Base-by-base conservation (phyloP, 2,888 invertebrate species). In the Clanis bilineata region DNA sequence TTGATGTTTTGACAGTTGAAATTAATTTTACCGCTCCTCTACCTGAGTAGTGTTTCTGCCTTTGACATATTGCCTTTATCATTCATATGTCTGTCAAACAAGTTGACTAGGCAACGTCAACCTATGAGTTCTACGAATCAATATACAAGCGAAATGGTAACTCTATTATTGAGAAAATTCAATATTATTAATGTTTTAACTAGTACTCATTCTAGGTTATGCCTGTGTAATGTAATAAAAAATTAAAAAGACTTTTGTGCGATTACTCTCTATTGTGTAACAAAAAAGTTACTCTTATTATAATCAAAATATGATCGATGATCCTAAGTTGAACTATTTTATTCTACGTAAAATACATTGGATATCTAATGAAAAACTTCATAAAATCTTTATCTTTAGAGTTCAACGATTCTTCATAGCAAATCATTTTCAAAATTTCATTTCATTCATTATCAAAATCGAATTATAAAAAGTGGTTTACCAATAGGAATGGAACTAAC, bases 1-100 rank as follows among this genome's bases (percentile, higher is more conserved):
- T 68, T 69, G 69, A 72, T 69, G 69, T 72, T 73, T 68, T 72
- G 69, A 74, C 74, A 65, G 71, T 63, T 64, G 57, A 68, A 70
- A 77, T 77, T 73, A 74, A 72, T 72, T 73, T 70, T 65, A 69
- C 64, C 65, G 58, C 58, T 60, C 57, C 25, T 56, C 62, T 59
- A 45, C 57, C 56, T 58, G 51, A 38, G 23, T 51, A 47, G 39
- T 39, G 58, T 39, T 32, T 39, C 45, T 56, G 22, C 47, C 47
- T 47, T 60, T 45, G 56, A 60, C 47, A 60, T 47, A 56, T 60
- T 60, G 38, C 41, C 47, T 56, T 51, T 51, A 58, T 51, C 58
- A 51, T 58, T 58, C 47, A 47, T 38, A 58, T 39, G 51, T 58
- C 51, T 58, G 51, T 51, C 58, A 58, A 58, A 57, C 36, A 38